phyloP scores from a whole-genome alignment of 2,113 vertebrate genomes.

The Porphyrio hochstetteri region DNA sequence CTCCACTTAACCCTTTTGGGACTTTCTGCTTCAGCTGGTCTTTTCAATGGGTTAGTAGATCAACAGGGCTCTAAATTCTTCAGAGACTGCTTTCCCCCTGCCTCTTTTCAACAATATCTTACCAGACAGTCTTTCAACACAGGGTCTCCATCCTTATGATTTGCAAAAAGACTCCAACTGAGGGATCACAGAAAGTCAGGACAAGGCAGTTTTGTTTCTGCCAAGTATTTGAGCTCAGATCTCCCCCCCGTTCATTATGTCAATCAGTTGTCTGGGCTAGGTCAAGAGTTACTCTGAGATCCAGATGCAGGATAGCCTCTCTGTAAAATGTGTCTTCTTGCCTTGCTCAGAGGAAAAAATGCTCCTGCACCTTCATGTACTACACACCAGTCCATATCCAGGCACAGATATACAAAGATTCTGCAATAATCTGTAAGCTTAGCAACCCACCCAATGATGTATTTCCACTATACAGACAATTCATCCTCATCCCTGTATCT shows the following conservation, averaged over 20 bases:
- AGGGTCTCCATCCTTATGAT: slow-evolving; percentile 58
- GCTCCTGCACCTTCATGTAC: not conserved
- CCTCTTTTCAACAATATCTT: slow-evolving; percentile 62
- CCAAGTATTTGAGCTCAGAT: slow-evolving; percentile 1
- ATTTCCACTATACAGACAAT: not conserved
- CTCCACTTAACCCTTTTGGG: slow-evolving; percentile 81
- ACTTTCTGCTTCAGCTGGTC: slow-evolving; percentile 83
- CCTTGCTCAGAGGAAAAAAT: not conserved
- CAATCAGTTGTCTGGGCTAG: slow-evolving; percentile 70
- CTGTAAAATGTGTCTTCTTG: too few relatives aligned
- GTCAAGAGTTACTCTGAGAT: slow-evolving; percentile 74
- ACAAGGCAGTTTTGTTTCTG: slow-evolving; percentile 59
- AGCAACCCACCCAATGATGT: not conserved
- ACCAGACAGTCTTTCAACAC: slow-evolving; percentile 64
- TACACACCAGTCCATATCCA: not conserved
- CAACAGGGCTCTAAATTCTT: slow-evolving; percentile 60
- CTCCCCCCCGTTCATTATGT: slow-evolving; percentile 51
- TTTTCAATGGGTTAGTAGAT: slow-evolving; percentile 73
- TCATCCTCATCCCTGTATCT: not conserved
- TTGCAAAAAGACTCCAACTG: slow-evolving; percentile 68
- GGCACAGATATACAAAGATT: not conserved
- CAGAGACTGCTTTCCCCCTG: slow-evolving; percentile 35
- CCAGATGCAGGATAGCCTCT: too few relatives aligned
- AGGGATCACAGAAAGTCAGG: slow-evolving; percentile 59
- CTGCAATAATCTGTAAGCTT: not conserved